Conservation (phyloP, 2,888 invertebrate species). For the Diarsia mendica region DNA sequence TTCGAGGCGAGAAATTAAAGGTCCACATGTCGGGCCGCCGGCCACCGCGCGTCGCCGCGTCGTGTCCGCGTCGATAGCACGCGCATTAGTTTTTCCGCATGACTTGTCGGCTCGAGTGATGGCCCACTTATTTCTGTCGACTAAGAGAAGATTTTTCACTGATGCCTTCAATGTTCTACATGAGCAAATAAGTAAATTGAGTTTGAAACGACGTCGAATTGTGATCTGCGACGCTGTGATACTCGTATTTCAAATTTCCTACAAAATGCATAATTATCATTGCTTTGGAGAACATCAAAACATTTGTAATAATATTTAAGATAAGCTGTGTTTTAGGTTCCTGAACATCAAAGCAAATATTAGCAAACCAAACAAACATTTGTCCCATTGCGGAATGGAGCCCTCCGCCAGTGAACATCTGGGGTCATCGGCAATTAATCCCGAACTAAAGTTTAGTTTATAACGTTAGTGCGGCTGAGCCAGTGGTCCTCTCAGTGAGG, state of each 20-base stretch:
- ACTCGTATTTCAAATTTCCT: not conserved
- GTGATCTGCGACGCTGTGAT: not conserved
- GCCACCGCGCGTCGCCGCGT: conserved; percentile 35
- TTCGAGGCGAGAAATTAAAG: conserved; percentile 83
- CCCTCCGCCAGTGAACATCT: not conserved
- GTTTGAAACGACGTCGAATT: conserved; percentile 36
- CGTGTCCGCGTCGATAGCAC: conserved; percentile 67
- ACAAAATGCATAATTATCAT: conserved; percentile 4
- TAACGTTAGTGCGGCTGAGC: conserved; percentile 13
- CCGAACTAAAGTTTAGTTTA: conserved; percentile 25
- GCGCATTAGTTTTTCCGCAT: conserved; percentile 75
- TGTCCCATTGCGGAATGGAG: conserved; percentile 1
- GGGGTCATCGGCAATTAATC: conserved; percentile 26
- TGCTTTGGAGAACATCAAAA: not conserved
- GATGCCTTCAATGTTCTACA: conserved; percentile 57
- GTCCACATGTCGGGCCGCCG: conserved; percentile 67
- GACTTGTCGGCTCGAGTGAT: conserved; percentile 57
- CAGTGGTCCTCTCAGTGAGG: not conserved
- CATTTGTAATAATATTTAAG: not conserved
- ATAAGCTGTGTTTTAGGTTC: not conserved
- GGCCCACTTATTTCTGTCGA: conserved; percentile 59
- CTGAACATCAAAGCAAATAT: conserved; percentile 10
- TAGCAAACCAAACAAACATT: conserved; percentile 11
- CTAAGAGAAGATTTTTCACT: conserved; percentile 48
- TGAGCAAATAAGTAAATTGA: conserved; percentile 56